Evolutionary conservation across 1,140 invertebrate genomes (phyloP).

Genomic region (Meloidogyne hapla): DNA sequence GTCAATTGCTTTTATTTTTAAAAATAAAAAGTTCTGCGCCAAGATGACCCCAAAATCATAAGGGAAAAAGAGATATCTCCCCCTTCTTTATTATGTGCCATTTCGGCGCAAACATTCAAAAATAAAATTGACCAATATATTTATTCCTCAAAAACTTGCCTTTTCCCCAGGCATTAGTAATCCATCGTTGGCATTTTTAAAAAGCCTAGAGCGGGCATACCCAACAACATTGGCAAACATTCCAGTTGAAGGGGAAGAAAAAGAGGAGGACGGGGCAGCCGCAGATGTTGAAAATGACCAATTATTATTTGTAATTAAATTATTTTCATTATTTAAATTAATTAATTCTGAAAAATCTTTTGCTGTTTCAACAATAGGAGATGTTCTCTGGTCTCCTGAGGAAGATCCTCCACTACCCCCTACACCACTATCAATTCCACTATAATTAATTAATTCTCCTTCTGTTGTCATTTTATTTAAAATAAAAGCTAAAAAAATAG

Average conservation of each 20-base stretch:
- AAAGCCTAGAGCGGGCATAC: slow-evolving; percentile 9
- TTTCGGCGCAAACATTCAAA: neutral
- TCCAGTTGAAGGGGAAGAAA: neutral
- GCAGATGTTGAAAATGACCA: neutral
- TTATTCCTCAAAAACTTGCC: neutral
- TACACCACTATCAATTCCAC: neutral
- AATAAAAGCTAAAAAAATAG: no score
- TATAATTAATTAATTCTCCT: neutral
- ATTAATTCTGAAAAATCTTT: slow-evolving; percentile 3
- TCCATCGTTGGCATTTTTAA: neutral
- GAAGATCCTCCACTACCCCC: neutral
- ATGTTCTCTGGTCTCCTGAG: neutral
- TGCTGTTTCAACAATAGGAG: neutral
- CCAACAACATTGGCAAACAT: slow-evolving; percentile 5
- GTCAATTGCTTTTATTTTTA: no score
- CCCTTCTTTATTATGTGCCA: neutral
- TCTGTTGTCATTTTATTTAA: neutral
- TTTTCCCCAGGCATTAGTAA: neutral
- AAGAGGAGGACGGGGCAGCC: neutral
- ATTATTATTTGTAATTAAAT: no score
- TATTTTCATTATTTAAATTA: neutral
- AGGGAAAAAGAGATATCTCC: no score
- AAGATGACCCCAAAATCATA: no score
- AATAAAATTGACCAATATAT: neutral
- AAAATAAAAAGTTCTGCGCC: no score